Evolutionary conservation across 2,113 vertebrate species (phyloP).

Genomic region (Scatophagus argus): DNA sequence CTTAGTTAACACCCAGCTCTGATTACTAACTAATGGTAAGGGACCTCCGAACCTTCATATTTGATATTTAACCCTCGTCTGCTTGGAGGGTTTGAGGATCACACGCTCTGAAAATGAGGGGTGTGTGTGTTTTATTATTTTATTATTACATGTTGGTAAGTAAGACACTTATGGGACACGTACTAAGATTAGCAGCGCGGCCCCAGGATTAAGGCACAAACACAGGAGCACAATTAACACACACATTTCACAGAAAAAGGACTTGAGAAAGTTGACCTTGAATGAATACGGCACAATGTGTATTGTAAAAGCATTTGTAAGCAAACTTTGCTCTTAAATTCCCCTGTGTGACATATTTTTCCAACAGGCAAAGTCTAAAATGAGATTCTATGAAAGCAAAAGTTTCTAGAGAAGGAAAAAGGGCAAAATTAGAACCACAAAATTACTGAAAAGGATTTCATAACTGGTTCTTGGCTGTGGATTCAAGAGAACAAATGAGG

Average conservation of each 20-base stretch:
- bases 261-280: slow-evolving; percentile 20
- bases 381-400: background rate
- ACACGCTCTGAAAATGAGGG: background rate
- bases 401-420: slow-evolving; percentile 7
- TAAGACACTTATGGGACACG: slow-evolving; percentile 34
- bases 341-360: slow-evolving; percentile 11
- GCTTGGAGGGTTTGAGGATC: slow-evolving; percentile 3
- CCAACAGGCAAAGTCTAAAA: background rate
- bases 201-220: slow-evolving; percentile 45
- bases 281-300: slow-evolving; percentile 22
- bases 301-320: too few relatives aligned
- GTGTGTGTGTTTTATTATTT: too few relatives aligned
- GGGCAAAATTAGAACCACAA: slow-evolving; percentile 11
- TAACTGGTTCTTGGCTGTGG: slow-evolving; percentile 9
- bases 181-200: slow-evolving; percentile 39
- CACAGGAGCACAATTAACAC: slow-evolving; percentile 8
- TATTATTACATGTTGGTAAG: slow-evolving; percentile 20
- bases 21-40: slow-evolving; percentile 19
- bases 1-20: slow-evolving; percentile 47
- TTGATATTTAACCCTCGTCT: slow-evolving; percentile 32
- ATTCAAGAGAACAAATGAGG: slow-evolving; percentile 33
- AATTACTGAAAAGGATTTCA: slow-evolving; percentile 32
- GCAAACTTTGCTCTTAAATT: background rate
- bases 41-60: slow-evolving; percentile 20
- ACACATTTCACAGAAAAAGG: slow-evolving; percentile 26